Base-by-base conservation (phyloP, 2,797 vertebrate species). In the Microctenopoma stevenorrisi region DNA sequence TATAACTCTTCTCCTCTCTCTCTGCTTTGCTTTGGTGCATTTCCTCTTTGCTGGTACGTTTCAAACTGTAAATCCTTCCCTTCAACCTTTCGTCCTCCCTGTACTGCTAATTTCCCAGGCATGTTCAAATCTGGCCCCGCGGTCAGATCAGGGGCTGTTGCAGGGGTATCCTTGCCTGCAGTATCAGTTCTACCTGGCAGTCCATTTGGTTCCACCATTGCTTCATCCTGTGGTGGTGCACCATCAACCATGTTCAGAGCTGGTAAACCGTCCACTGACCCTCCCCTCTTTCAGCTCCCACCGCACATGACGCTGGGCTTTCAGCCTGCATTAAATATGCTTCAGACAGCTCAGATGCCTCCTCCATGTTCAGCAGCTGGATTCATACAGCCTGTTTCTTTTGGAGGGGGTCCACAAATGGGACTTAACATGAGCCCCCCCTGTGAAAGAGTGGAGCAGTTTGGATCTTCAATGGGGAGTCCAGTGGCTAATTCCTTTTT, bases 71-170 rank as follows among this genome's bases (percentile, higher is more conserved):
- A 26, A 52, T 42, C 68, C 72, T 60, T 10, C 65, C 54, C 54
- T 54, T 43, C 22, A 4, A 60, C 51, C 73, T 70, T 50, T 33
- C 71, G 33, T 70, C 60, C 40, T 76, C 18, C 48, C 76, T 44
- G 68, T 52, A 59, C 79, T 77, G 53, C 67, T 80, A 9, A 59
- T 86, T 92, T 93, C 91, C 87, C 91, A 92, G 91, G 87, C 57
- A 8, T 65, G 71, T 82, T 81, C 52, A 88, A 33, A 25, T 71
- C 38, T 48, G 72, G 33, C 49, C 66, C 67, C 18, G 0, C 71
- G 73, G 66, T 69, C 51, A 66, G 50, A 81, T 60, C 72, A 65
- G 81, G 78, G 44, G 66, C 74, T 55, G 76, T 76, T 64, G 52
- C 75, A 52, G 55, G 77, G 26, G 14, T 53, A 40, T 68, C 67